Conservation (phyloP, 1,140 invertebrate species). For the Hypsibius dujardini region DNA sequence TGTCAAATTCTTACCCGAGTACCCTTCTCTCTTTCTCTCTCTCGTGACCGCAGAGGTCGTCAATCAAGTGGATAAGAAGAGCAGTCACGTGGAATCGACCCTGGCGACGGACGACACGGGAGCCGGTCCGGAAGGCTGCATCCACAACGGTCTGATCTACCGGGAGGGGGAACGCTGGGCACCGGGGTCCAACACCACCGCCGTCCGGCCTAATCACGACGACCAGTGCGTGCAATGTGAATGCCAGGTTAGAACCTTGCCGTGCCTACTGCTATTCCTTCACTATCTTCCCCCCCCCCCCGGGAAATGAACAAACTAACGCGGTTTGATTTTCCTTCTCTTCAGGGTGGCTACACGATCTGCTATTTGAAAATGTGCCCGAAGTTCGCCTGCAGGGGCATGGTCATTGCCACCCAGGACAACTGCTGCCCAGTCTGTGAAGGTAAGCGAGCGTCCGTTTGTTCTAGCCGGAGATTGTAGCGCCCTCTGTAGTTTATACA, state of each 20-base stretch:
- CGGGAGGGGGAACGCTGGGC: not conserved
- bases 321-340: not conserved
- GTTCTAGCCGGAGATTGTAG: too few relatives aligned
- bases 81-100: too few relatives aligned
- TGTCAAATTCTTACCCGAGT: too few relatives aligned
- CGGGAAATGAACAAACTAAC: too few relatives aligned
- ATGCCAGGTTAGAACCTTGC: not conserved
- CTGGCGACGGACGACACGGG: too few relatives aligned
- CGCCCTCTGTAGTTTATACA: too few relatives aligned
- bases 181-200: constrained; percentile 3
- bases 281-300: too few relatives aligned
- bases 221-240: constrained; percentile 6
- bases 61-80: too few relatives aligned
- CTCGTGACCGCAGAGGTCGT: too few relatives aligned
- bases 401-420: not conserved
- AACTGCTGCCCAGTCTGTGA: constrained; percentile 7
- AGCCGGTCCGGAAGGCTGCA: not conserved
- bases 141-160: not conserved
- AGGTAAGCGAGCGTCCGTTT: constrained; percentile 14
- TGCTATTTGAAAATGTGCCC: constrained; percentile 8
- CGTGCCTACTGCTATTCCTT: too few relatives aligned
- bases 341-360: not conserved
- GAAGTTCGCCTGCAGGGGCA: not conserved
- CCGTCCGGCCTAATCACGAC: not conserved
- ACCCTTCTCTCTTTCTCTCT: too few relatives aligned